Evolutionary conservation across 2,797 vertebrate genomes (phyloP).

Genomic region (Spondyliosoma cantharus): DNA sequence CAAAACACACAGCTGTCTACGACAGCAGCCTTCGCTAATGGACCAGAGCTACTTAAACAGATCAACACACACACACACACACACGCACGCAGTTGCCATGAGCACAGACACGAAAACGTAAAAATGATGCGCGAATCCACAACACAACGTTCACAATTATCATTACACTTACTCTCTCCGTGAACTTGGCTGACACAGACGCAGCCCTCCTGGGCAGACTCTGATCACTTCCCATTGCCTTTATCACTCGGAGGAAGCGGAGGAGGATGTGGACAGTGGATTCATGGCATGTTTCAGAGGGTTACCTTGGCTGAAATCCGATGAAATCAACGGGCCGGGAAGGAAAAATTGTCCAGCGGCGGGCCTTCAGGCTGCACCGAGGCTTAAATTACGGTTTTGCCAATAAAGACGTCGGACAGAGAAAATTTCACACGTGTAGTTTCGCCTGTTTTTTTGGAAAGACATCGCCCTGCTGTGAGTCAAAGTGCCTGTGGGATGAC

Average conservation of each 20-base stretch:
- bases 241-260: background rate
- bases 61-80: slow-evolving; percentile 10
- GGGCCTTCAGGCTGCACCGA: background rate
- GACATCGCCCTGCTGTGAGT: background rate
- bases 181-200: background rate
- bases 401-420: background rate
- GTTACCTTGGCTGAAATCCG: slow-evolving; percentile 19
- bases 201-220: background rate
- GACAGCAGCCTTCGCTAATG: slow-evolving; percentile 52
- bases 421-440: background rate
- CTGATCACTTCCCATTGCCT: background rate
- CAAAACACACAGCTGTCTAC: slow-evolving; percentile 55
- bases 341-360: background rate
- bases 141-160: background rate
- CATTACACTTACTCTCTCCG: background rate
- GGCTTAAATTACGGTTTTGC: background rate
- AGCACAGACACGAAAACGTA: background rate
- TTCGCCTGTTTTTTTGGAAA: background rate
- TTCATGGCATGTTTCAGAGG: slow-evolving; percentile 7
- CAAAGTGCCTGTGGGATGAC: background rate
- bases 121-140: background rate
- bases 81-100: background rate
- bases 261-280: slow-evolving; percentile 1
- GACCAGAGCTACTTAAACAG: slow-evolving; percentile 30
- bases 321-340: slow-evolving; percentile 24